Base-by-base conservation (phyloP, 1,140 invertebrate genomes). In the Halotydeus destructor region DNA sequence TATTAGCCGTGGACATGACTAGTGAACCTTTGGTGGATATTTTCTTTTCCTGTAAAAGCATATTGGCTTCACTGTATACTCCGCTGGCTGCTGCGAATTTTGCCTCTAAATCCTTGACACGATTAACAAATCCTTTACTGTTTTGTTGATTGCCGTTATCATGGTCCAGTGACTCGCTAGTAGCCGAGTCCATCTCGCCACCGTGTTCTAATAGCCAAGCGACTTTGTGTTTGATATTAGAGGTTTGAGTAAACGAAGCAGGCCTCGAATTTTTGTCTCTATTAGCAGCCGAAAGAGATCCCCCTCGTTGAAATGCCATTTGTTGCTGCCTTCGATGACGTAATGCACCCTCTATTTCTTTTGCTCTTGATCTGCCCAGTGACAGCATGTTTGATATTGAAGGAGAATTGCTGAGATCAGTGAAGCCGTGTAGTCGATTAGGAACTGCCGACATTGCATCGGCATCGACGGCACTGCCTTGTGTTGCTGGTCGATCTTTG, bases 71-170 rank as follows among this genome's bases (percentile, higher is more conserved):
- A 14, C 24, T 6, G 28, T 32, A 27, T 18, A 36, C 14, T 27
- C 27, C 46, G 73, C 66, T 64, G 77, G 76, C 60, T 69, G 65
- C 41, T 22, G 34, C 43, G 16, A 51, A 47, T 45, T 55, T 52
- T 5, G 45, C 52, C 58, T 80, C 77, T 52, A 81, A 61, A 52
- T 73, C 68, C 69, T 75, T 77, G 37, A 78, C 72, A 45, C 76
- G 65, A 59, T 77, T 73, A n/a, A n/a, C n/a, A n/a, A n/a, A n/a
- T n/a, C n/a, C n/a, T n/a, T n/a, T n/a, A n/a, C n/a, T n/a, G n/a
- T n/a, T n/a, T n/a, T n/a, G n/a, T n/a, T n/a, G n/a, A n/a, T n/a
- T n/a, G n/a, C n/a, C n/a, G n/a, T n/a, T n/a, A n/a, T n/a, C n/a
- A n/a, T n/a, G n/a, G n/a, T n/a, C n/a, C n/a, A n/a, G n/a, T n/a